Conservation (phyloP, 2,888 invertebrate genomes). For the Coenonympha glycerion region DNA sequence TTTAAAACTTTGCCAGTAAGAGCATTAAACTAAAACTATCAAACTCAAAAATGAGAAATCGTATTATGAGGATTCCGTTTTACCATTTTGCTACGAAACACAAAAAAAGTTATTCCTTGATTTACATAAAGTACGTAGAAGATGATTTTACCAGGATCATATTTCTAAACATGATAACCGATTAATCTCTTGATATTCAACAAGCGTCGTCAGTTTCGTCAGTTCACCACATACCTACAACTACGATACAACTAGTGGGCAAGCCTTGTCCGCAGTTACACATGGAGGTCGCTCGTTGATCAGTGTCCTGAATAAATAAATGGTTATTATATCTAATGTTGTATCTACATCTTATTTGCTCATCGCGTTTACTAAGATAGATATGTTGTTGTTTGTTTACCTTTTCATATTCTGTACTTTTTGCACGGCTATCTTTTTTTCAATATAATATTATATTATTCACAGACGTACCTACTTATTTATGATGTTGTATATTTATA, state of each 20-base stretch:
- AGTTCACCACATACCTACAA: conserved; percentile 29
- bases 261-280: conserved; percentile 31
- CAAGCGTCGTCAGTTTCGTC: conserved; percentile 36
- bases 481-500: background rate
- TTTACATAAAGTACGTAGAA: too few species aligned
- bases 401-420: too few species aligned
- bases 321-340: conserved; percentile 24
- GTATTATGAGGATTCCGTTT: too few species aligned
- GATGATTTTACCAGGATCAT: conserved; percentile 4
- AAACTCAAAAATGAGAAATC: too few species aligned
- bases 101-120: too few species aligned
- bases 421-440: too few species aligned
- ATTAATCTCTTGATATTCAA: conserved; percentile 39
- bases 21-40: too few species aligned
- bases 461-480: too few species aligned
- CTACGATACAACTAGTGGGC: conserved; percentile 15
- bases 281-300: conserved; percentile 41
- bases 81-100: too few species aligned
- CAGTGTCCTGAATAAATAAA: conserved; percentile 48
- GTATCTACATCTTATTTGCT: conserved; percentile 13
- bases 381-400: too few species aligned
- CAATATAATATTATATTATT: too few species aligned
- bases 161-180: conserved; percentile 24
- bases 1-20: too few species aligned
- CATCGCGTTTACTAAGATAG: background rate